Conservation (phyloP, 2,797 vertebrate genomes). For the Scolopax rusticola region DNA sequence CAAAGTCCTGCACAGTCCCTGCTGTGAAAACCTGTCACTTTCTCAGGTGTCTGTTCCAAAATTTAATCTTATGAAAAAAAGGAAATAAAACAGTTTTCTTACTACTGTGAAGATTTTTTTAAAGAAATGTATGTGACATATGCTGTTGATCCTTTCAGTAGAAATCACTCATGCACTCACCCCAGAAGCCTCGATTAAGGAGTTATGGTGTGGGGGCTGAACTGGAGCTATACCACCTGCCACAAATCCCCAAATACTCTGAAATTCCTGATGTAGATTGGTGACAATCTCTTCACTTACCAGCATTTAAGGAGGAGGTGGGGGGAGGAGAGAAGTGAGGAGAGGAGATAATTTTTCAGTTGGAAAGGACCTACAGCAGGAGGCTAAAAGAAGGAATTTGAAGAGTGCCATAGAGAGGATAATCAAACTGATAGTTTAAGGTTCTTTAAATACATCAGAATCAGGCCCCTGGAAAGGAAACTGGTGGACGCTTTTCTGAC, state of each 20-base stretch:
- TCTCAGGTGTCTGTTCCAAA: background rate
- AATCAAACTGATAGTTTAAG: background rate
- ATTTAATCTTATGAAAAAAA: background rate
- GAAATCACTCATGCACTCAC: background rate
- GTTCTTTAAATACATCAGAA: background rate
- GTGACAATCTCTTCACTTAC: background rate
- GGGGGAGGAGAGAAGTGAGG: too few species aligned
- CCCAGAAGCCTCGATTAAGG: background rate
- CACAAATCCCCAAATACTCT: background rate
- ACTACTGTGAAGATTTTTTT: background rate
- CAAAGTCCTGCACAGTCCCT: background rate
- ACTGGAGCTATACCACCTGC: background rate
- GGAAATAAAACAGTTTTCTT: background rate
- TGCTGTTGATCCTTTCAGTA: background rate
- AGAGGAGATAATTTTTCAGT: background rate
- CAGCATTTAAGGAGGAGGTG: background rate
- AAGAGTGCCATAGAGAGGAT: background rate
- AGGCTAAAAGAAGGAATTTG: background rate
- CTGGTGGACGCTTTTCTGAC: background rate
- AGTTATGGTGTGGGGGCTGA: background rate
- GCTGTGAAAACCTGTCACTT: background rate
- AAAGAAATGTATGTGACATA: background rate
- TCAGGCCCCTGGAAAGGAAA: background rate
- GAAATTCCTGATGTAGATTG: background rate
- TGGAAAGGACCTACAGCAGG: background rate